Base-by-base conservation (phyloP, 2,113 vertebrate genomes). In the Mobula birostris region DNA sequence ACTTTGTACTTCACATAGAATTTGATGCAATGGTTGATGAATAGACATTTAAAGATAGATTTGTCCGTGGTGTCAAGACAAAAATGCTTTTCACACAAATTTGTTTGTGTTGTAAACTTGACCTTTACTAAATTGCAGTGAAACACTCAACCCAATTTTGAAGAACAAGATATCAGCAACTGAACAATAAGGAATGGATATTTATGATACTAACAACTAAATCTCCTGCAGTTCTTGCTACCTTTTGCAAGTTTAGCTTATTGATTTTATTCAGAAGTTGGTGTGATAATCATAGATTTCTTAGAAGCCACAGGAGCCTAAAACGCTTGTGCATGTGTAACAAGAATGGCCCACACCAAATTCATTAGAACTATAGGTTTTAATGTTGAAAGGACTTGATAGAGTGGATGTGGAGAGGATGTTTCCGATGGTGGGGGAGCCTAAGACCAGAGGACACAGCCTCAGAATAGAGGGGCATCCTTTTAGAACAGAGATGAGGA, bases 191-290 rank as follows among this genome's bases (percentile, higher is more conserved):
- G 63, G 66, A 91, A 90, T 91, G 88, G n/a, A 36, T n/a, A 68
- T 70, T 92, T 92, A 40, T 70, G 88, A 92, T 92, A 70, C 36
- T 40, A 72, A 70, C n/a, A 40, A 40, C 17, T 14, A 12, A 92
- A 92, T 70, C 14, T 32, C 66, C 32, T 92, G 24, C 70, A 24
- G 32, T 5, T 24, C 66, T 72, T n/a, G 68, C 68, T 92, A 92
- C 17, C 66, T 70, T 70, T 92, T 63, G 11, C 66, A 32, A 66
- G 63, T 21, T 68, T 68, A 70, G 17, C 88, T 70, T 63, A 87
- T 87, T 68, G 88, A 92, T 36, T 70, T 92, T 70, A 92, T 92
- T 92, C 88, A 72, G 88, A 72, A 92, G 32, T 40, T 8, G 32
- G 6, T 70, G 17, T 70, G 70, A 92, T 92, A 27, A 92, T 72